phyloP scores from a whole-genome alignment of 1,140 invertebrate genomes.

The Diorhabda elongata region DNA sequence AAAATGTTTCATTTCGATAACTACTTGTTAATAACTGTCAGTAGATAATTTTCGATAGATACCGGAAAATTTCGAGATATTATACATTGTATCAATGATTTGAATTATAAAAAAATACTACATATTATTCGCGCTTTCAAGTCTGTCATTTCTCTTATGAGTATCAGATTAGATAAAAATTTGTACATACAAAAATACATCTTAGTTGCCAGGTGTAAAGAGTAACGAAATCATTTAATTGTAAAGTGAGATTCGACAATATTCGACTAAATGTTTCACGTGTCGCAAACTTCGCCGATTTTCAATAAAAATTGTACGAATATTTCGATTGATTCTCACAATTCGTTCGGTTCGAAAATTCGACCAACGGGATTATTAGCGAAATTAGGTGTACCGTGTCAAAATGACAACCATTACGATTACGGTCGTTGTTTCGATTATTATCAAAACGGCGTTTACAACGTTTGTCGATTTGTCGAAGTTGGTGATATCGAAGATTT shows the following conservation, averaged over 20 bases:
- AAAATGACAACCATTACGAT: slow-evolving; percentile 52
- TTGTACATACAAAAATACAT: background rate
- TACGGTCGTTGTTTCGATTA: slow-evolving; percentile 62
- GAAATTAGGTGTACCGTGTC: slow-evolving; percentile 51
- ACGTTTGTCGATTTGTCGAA: slow-evolving; percentile 58
- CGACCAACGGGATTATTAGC: slow-evolving; percentile 34
- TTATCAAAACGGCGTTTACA: slow-evolving; percentile 53
- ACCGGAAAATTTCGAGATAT: too few species aligned
- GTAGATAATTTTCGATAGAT: too few species aligned
- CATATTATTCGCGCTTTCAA: too few species aligned
- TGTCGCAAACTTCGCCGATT: too few species aligned
- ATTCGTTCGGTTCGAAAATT: slow-evolving; percentile 18
- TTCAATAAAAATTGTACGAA: background rate
- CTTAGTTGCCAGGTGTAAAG: background rate
- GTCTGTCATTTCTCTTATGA: background rate
- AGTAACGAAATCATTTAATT: too few species aligned
- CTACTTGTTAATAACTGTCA: too few species aligned
- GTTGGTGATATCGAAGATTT: slow-evolving; percentile 65
- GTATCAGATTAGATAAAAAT: background rate
- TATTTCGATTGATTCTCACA: slow-evolving; percentile 7
- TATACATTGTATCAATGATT: too few species aligned
- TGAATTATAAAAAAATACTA: too few species aligned
- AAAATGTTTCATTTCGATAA: too few species aligned
- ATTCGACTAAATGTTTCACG: too few species aligned
- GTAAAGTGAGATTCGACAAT: too few species aligned